These are phyloP conservation scores for Papilio demoleus DNA, from an alignment of 2,888 invertebrate genomes.

Conservation along the genomic window DNA sequence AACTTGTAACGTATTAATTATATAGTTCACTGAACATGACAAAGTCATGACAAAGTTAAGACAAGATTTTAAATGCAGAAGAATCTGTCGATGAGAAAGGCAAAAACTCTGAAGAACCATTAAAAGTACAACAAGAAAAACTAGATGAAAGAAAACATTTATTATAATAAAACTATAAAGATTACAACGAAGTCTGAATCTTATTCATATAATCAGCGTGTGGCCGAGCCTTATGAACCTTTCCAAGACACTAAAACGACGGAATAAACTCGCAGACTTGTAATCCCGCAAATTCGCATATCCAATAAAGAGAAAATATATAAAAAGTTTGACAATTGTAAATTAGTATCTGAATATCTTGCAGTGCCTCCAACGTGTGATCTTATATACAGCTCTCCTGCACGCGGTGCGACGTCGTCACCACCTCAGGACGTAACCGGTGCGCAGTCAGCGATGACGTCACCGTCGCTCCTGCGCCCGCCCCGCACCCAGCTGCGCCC, in stretches of 20 bases:
- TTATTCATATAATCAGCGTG: too few relatives aligned
- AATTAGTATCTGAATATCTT: conserved; percentile 10
- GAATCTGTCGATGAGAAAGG: background rate
- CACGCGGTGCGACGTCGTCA: conserved; percentile 93
- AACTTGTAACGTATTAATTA: background rate
- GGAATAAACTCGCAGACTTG: too few relatives aligned
- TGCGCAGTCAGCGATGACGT: conserved; percentile 91
- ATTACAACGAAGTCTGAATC: background rate
- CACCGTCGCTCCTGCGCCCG: conserved; percentile 78
- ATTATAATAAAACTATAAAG: background rate
- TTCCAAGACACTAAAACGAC: too few relatives aligned
- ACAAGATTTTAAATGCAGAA: background rate
- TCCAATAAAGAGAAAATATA: background rate
- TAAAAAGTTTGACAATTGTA: conserved; percentile 1
- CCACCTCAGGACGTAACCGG: conserved; percentile 92
- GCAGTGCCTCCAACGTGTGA: conserved; percentile 35
- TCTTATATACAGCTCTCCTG: conserved; percentile 95
- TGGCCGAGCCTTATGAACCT: too few relatives aligned
- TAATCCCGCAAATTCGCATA: background rate
- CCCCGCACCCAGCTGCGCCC: conserved; percentile 84
- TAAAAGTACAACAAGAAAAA: background rate
- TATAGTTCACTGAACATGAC: background rate
- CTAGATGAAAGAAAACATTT: background rate
- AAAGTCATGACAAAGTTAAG: background rate
- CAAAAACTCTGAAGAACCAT: background rate